Percentiles rank a stretch among this genome's conserved stretches.
phyloP scores from a whole-genome alignment of 1,140 invertebrate genomes.

The Drosophila pectinifera region DNA sequence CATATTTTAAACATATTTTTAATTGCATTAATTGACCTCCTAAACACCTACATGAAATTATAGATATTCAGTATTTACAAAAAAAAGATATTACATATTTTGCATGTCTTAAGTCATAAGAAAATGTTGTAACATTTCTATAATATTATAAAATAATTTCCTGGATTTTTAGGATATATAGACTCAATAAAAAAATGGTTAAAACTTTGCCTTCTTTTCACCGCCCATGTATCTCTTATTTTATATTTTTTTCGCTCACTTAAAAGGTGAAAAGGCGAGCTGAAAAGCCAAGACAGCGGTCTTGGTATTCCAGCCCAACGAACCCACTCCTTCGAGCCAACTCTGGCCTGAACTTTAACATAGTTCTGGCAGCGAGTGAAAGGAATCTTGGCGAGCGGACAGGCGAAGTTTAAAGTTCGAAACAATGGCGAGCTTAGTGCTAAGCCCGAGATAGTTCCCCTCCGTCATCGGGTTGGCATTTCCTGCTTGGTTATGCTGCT shows the following conservation, averaged over 20 bases:
- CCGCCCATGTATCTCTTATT: conserved; percentile 8
- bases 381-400: conserved; percentile 17
- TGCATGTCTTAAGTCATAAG: no score
- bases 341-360: conserved; percentile 59
- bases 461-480: conserved; percentile 8
- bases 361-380: conserved; percentile 46
- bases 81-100: no score
- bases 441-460: conserved; percentile 31
- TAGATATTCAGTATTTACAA: no score
- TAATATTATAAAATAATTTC: no score
- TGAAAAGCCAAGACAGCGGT: conserved; percentile 54
- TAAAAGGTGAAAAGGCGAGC: conserved; percentile 61
- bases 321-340: conserved; percentile 7
- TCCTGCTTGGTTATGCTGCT: conserved; percentile 75
- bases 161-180: no score
- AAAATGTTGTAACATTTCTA: no score
- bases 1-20: no score
- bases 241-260: conserved; percentile 22
- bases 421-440: conserved; percentile 42
- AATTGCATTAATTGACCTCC: not conserved
- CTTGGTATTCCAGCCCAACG: conserved; percentile 5
- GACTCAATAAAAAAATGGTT: no score
- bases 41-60: no score
- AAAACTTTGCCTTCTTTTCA: not conserved
- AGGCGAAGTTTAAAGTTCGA: conserved; percentile 58